Conservation (phyloP, 2,888 invertebrate genomes). For the Dione vanillae region DNA sequence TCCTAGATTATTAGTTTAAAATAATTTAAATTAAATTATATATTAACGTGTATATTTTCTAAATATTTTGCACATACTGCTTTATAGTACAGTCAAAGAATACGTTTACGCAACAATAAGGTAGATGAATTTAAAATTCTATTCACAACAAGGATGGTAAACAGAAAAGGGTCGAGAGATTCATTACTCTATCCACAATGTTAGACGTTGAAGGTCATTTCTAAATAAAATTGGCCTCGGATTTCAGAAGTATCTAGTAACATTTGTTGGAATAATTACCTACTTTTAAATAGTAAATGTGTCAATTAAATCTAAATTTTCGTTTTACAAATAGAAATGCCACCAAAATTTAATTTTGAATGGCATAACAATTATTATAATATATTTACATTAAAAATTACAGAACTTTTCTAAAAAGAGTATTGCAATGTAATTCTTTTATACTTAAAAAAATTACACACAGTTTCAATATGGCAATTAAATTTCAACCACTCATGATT, state of each 20-base stretch:
- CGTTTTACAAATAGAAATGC: too few species aligned
- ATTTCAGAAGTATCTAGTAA: constrained; percentile 3
- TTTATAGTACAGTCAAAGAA: neutral
- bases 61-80: neutral
- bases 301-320: neutral
- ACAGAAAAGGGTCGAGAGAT: constrained; percentile 27
- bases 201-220: constrained; percentile 29
- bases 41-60: neutral
- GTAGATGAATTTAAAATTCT: constrained; percentile 35
- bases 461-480: too few species aligned
- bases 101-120: constrained; percentile 29
- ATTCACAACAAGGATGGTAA: constrained; percentile 35
- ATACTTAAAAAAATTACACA: too few species aligned
- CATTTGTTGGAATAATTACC: constrained; percentile 9
- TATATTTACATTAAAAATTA: too few species aligned
- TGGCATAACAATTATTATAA: too few species aligned
- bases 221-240: constrained; percentile 8
- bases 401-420: too few species aligned
- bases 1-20: too few species aligned
- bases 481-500: too few species aligned
- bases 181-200: constrained; percentile 29
- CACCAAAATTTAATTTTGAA: too few species aligned
- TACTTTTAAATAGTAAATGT: neutral
- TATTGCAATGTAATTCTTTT: too few species aligned
- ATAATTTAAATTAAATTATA: too few species aligned